A percentile compares a stretch with the other conserved stretches of the same genome.
Conservation (phyloP, 2,888 invertebrate genomes). For the Branchellion lobata region DNA sequence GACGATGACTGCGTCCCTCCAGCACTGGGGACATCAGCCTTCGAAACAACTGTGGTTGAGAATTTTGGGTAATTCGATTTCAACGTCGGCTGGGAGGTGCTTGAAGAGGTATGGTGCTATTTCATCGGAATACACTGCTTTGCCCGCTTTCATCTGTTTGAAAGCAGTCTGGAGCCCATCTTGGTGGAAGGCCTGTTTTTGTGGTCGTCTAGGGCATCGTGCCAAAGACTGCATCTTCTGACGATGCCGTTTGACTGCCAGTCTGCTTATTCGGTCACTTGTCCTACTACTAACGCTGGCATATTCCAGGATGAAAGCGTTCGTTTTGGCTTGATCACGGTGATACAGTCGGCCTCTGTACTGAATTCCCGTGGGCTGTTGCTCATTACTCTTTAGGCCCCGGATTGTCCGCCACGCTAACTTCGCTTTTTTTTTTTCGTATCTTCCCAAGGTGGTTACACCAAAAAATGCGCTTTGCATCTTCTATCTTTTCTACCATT, state of each 20-base stretch:
- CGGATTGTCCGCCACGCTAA: background rate
- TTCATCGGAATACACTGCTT: background rate
- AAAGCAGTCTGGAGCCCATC: background rate
- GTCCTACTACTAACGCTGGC: background rate
- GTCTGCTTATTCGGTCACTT: background rate
- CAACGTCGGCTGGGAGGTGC: background rate
- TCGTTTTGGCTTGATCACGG: background rate
- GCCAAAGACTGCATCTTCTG: background rate
- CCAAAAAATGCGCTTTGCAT: background rate
- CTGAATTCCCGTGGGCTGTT: background rate
- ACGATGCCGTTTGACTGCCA: background rate
- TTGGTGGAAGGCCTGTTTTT: background rate
- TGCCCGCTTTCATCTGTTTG: background rate
- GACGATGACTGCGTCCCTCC: constrained; percentile 4
- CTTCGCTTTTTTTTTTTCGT: background rate
- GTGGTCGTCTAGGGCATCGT: background rate
- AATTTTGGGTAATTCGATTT: background rate
- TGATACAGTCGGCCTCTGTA: background rate
- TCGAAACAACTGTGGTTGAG: background rate
- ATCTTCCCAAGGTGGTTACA: background rate
- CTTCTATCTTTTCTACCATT: background rate
- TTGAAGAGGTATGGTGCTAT: background rate
- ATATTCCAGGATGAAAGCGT: background rate
- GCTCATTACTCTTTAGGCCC: background rate
- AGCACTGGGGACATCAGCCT: background rate